Evolutionary conservation across 2,888 invertebrate species (phyloP), one percentile per base, ranked within the genome.

Genomic region (Loripinus fragilis): DNA sequence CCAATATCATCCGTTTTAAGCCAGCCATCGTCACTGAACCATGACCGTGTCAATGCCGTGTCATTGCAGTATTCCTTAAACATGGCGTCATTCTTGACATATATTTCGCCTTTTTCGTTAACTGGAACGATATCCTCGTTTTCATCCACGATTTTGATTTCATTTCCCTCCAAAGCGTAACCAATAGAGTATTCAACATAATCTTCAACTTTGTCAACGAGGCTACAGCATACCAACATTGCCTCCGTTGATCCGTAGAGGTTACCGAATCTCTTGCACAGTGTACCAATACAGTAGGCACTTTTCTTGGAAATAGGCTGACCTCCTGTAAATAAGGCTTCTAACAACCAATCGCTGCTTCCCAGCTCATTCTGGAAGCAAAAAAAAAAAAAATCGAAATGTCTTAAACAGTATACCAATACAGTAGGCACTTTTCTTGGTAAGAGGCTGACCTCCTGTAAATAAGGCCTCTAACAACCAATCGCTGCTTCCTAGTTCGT

Each of bases 131-230:
- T 55, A 7, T 71, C 33, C 0, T 67, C 76, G 20, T 48, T 25
- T 50, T 71, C 71, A 28, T 67, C 67, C 23, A 76, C 79, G 17
- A 79, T 42, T 52, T 79, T 79, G 8, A 71, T 35, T 68, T 74
- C 74, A 3, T 67, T 20, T 1, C 55, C 79, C 8, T 3, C 7
- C 15, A 52, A 7, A 28, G 28, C 5, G 5, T 52, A 8, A 7
- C 52, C 52, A 28, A 5, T 7, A 28, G 52, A 52, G 8, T 25
- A 15, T 5, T 52, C 52, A 7, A 15, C 15, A 15, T 25, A 52
- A 8, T 5, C 52, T 7, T 52, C 52, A 28, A 15, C 5, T 7
- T 52, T 28, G 15, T 28, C 15, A 5, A 25, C 52, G 5, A 52
- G 15, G 15, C 15, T 5, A 25, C 52, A 48, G 8, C 5, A 25